Conservation (phyloP, 2,888 invertebrate genomes). For the Cryptus armator region DNA sequence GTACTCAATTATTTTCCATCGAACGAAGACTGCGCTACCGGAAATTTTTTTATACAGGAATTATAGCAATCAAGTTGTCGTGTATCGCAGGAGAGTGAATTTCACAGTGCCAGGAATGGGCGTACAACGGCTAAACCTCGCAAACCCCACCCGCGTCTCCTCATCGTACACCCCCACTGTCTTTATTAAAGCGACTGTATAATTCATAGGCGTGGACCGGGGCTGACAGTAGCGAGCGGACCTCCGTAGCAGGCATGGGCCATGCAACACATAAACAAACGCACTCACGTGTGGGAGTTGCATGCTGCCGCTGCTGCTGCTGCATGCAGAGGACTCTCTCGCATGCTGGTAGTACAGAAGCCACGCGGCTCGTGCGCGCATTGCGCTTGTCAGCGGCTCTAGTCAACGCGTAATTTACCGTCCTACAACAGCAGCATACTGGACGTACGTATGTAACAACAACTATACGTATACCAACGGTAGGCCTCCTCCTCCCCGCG, state of each 20-base stretch:
- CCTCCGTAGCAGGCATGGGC: slow-evolving; percentile 56
- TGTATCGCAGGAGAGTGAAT: slow-evolving; percentile 39
- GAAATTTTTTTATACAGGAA: not conserved
- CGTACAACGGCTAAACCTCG: slow-evolving; percentile 1
- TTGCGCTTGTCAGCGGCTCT: slow-evolving; percentile 82
- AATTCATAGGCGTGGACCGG: slow-evolving; percentile 68
- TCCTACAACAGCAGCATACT: slow-evolving; percentile 63
- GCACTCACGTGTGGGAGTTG: slow-evolving; percentile 35
- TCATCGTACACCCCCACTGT: slow-evolving; percentile 49
- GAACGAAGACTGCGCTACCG: not conserved
- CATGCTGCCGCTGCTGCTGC: slow-evolving; percentile 45
- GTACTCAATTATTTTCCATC: too few relatives aligned
- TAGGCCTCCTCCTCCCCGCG: slow-evolving; percentile 44
- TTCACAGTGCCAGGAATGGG: slow-evolving; percentile 36
- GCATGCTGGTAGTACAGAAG: slow-evolving; percentile 61
- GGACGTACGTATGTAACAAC: slow-evolving; percentile 62
- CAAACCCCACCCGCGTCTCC: not conserved
- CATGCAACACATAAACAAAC: slow-evolving; percentile 62
- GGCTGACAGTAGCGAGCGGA: slow-evolving; percentile 67
- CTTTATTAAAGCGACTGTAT: slow-evolving; percentile 72
- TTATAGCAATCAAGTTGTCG: not conserved
- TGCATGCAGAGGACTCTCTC: slow-evolving; percentile 71
- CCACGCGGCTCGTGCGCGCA: slow-evolving; percentile 74
- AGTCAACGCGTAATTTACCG: slow-evolving; percentile 83
- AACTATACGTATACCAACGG: slow-evolving; percentile 27